These are phyloP conservation scores for Nasonia giraulti DNA, from an alignment of 1,140 invertebrate species.

Conservation along the genomic window DNA sequence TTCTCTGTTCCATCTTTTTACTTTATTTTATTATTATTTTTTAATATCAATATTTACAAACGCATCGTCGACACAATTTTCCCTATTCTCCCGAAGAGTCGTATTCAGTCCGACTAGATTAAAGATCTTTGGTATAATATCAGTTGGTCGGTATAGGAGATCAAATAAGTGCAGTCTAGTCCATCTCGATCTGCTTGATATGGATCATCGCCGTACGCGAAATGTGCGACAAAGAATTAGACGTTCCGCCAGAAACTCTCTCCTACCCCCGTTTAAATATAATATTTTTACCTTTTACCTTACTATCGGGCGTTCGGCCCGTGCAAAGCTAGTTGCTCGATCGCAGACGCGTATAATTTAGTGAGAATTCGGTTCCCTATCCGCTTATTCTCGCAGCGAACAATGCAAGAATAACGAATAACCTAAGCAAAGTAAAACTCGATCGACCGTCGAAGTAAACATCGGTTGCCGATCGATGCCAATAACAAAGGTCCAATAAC, in stretches of 20 bases:
- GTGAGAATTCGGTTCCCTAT: no score
- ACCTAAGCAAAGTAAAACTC: no score
- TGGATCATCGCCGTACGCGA: not conserved
- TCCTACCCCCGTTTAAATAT: constrained; percentile 1
- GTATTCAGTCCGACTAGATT: not conserved
- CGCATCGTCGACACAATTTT: constrained; percentile 3
- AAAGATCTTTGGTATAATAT: not conserved
- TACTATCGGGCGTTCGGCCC: not conserved
- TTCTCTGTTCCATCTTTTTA: not conserved
- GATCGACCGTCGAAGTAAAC: no score
- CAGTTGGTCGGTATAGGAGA: no score
- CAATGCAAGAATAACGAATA: no score
- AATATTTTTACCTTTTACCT: not conserved
- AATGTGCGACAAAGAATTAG: constrained; percentile 30
- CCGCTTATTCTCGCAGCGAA: no score
- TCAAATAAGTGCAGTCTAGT: not conserved
- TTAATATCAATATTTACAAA: constrained; percentile 20
- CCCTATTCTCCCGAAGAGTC: no score
- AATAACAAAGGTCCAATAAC: no score
- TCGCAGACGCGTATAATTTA: not conserved
- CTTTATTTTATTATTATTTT: not conserved
- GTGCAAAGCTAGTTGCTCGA: not conserved
- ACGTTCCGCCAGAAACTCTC: constrained; percentile 6
- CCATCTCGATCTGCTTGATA: not conserved
- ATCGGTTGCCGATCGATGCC: no score